A percentile compares a stretch with the other conserved stretches of the same genome.
phyloP scores from a whole-genome alignment of 1,140 invertebrate species.

The Zaprionus africanus region DNA sequence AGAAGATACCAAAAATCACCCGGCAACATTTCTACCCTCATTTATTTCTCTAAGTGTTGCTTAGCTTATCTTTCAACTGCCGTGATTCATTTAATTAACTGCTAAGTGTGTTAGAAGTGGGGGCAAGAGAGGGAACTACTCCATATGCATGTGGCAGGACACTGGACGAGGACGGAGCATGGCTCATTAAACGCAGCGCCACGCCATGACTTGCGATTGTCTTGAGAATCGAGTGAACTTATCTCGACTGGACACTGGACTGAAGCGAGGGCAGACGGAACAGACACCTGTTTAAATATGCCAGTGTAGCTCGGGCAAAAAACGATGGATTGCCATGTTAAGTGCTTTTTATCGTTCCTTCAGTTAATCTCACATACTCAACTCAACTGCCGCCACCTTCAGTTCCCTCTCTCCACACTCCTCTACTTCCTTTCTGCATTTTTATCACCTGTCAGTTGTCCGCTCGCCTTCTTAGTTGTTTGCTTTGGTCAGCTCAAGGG shows the following conservation, averaged over 20 bases:
- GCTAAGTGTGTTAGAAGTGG: conserved; percentile 36
- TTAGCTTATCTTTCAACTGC: conserved; percentile 33
- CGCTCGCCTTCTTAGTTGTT: conserved; percentile 46
- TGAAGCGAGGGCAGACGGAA: background rate
- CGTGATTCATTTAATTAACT: conserved; percentile 75
- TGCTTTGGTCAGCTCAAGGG: conserved; percentile 49
- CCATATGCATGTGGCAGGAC: conserved; percentile 51
- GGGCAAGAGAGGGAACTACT: conserved; percentile 9
- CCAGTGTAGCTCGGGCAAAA: conserved; percentile 45
- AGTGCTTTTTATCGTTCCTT: conserved; percentile 78
- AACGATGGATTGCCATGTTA: conserved; percentile 81
- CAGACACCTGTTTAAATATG: conserved; percentile 62
- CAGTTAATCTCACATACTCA: conserved; percentile 76
- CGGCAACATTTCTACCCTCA: background rate
- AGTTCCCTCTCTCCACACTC: background rate
- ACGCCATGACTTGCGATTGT: conserved; percentile 39
- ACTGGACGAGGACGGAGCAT: background rate
- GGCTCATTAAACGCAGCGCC: conserved; percentile 68
- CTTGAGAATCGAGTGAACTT: conserved; percentile 6
- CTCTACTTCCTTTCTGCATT: conserved; percentile 52
- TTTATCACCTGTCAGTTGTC: conserved; percentile 75
- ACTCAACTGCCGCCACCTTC: background rate
- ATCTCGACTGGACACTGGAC: background rate
- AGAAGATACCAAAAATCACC: background rate
- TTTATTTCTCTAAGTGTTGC: conserved; percentile 69